phyloP scores from a whole-genome alignment of 2,888 invertebrate species.

The Heliconius sara region DNA sequence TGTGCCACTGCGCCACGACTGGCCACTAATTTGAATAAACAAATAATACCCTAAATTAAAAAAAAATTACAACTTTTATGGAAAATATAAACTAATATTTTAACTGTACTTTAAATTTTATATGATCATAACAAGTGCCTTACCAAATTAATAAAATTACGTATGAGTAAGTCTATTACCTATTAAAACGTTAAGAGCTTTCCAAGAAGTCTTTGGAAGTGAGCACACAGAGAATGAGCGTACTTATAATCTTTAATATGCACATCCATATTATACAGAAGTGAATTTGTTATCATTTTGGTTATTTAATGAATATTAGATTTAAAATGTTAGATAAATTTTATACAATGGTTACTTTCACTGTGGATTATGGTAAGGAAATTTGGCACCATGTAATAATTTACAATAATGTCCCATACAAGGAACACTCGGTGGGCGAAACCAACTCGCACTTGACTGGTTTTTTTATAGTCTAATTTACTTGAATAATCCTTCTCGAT shows the following conservation, averaged over 20 bases:
- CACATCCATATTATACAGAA: background rate
- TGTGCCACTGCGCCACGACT: too few relatives aligned
- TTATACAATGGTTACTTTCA: background rate
- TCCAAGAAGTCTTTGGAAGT: conserved; percentile 20
- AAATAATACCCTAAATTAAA: too few relatives aligned
- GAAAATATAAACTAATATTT: background rate
- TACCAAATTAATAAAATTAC: conserved; percentile 5
- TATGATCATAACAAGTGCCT: background rate
- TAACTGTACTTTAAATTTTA: background rate
- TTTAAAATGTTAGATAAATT: background rate
- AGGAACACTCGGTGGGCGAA: too few relatives aligned
- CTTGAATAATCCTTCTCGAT: too few relatives aligned
- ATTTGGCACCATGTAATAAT: too few relatives aligned
- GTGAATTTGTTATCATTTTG: background rate
- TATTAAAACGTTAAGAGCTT: conserved; percentile 22
- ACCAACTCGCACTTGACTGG: too few relatives aligned
- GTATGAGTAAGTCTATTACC: conserved; percentile 22
- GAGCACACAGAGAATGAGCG: conserved; percentile 6
- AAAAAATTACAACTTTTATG: too few relatives aligned
- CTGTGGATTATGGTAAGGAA: background rate
- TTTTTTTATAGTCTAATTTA: too few relatives aligned
- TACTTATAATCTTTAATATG: conserved; percentile 3
- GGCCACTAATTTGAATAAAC: too few relatives aligned
- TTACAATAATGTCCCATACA: too few relatives aligned
- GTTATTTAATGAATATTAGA: background rate